phyloP scores from a whole-genome alignment of 2,888 invertebrate genomes.

The Melitaea athalia region DNA sequence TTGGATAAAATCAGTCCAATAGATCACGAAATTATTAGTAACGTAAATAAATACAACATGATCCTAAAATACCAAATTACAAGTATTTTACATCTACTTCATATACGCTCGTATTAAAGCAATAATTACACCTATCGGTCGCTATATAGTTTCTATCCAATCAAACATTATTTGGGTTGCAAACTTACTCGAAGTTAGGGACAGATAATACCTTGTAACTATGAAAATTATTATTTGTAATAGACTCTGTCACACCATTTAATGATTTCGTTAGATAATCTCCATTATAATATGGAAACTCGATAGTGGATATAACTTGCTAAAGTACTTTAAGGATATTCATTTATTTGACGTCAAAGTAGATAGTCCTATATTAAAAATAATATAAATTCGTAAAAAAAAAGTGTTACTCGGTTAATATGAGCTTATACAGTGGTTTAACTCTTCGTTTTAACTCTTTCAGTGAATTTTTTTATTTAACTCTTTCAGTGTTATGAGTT shows the following conservation, averaged over 20 bases:
- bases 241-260: slow-evolving; percentile 4
- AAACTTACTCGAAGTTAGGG: slow-evolving; percentile 11
- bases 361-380: no score
- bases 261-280: background rate
- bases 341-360: background rate
- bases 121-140: background rate
- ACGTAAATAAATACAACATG: background rate
- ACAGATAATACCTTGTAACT: slow-evolving; percentile 5
- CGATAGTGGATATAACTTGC: background rate
- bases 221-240: slow-evolving; percentile 14
- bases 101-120: background rate
- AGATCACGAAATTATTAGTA: no score
- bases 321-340: background rate
- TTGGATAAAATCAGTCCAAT: no score
- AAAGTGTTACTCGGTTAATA: no score
- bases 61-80: background rate
- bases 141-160: slow-evolving; percentile 4
- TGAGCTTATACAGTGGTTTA: no score
- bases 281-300: background rate
- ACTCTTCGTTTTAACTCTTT: no score
- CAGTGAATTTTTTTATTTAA: no score
- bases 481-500: no score
- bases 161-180: slow-evolving; percentile 4
- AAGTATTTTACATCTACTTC: background rate
- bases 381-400: no score